Evolutionary conservation across 2,888 invertebrate species (phyloP), one percentile per base, ranked within the genome.

Genomic region (Cephalotes varians): DNA sequence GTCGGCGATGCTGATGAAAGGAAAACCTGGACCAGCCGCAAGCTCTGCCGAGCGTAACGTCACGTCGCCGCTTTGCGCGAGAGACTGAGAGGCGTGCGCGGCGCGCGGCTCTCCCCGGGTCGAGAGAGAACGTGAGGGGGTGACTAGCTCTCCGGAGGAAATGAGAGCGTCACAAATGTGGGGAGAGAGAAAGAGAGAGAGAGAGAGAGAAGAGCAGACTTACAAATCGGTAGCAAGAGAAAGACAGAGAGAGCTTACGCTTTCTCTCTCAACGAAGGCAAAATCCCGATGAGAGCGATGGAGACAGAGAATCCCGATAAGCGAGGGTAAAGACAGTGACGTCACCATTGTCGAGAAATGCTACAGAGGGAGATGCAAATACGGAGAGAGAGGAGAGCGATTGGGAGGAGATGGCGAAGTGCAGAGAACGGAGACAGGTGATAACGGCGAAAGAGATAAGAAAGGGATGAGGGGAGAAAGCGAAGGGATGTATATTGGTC

Each of bases 61-160:
- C 76, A 79, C 88, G 88, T 90, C 90, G 83, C 81, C 86, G 90
- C 86, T 86, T 90, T 81, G 81, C 89, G 85, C 89, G 89, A 90
- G 86, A 90, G 89, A 90, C 90, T 90, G 89, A 90, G 83, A 84
- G 86, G 82, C 72, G 81, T 83, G 81, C 79, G 62, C 62, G 62
- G 18, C 67, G 67, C 83, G 86, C 69, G 65, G 25, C 54, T 77
- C 44, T 44, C 60, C 74, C 80, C n/a, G 34, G 71, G 40, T 44
- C 76, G 85, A 81, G 62, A 58, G 82, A 76, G 86, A 85, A 81
- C 74, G 34, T 44, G 28, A 31, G 74, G 62, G 80, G 62, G 58
- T 64, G 62, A n/a, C 31, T 71, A 34, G 65, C 64, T 65, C 54
- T 15, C 18, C 62, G 40, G 64, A 67, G 64, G 25, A 69, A 67